These are phyloP conservation scores for Indicator maculatus DNA, from an alignment of 2,113 vertebrate genomes.

Conservation along the genomic window DNA sequence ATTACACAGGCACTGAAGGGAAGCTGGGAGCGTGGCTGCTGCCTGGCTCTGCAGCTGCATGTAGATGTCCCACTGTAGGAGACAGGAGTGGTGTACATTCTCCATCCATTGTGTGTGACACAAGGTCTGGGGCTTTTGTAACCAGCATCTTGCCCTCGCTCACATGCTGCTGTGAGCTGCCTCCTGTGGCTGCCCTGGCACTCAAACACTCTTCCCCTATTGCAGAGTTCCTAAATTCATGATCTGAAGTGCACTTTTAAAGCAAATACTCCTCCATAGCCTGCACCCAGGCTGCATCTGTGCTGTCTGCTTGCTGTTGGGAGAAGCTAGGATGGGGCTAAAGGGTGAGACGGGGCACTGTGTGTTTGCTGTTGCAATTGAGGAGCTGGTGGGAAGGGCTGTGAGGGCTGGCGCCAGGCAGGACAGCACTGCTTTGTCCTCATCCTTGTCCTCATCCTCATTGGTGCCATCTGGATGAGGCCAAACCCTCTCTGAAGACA, in stretches of 20 bases:
- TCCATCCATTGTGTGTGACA: background rate
- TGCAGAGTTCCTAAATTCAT: background rate
- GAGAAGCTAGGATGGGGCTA: background rate
- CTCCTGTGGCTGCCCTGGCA: accelerated
- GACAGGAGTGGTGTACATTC: background rate
- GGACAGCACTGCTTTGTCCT: background rate
- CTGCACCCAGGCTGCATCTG: accelerated
- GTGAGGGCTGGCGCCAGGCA: background rate
- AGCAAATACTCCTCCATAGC: accelerated
- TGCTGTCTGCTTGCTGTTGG: accelerated
- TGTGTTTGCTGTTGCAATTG: accelerated
- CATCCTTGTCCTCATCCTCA: background rate
- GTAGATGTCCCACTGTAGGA: background rate
- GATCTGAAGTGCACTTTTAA: background rate
- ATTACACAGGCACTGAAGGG: background rate
- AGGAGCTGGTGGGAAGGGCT: background rate
- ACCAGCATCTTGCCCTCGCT: background rate
- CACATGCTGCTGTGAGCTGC: accelerated
- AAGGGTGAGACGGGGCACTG: background rate
- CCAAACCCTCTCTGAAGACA: background rate
- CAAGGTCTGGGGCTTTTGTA: background rate
- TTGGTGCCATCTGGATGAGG: background rate
- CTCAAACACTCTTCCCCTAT: accelerated
- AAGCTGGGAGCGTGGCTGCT: background rate
- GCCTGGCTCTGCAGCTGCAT: background rate